Evolutionary conservation across 1,140 invertebrate genomes (phyloP), one percentile per base, ranked within the genome.

Genomic region (Pseudomyrmex concolor): DNA sequence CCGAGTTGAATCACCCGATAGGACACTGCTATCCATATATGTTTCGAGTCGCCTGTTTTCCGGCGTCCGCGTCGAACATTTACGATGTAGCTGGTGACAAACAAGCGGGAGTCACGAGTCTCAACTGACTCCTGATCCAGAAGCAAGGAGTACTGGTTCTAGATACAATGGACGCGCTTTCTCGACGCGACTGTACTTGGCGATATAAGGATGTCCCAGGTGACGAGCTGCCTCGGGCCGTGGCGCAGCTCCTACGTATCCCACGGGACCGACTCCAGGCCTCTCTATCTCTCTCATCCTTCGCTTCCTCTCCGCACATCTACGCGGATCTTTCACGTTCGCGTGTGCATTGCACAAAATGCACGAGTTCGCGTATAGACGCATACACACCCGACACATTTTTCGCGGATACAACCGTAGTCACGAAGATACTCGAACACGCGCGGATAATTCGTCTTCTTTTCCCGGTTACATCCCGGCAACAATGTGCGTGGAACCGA

Each of bases 151-250:
- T 83, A 88, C 88, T 88, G 66, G 77, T 83, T 88, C 72, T 86
- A 84, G 84, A 83, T 88, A 89, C 77, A 87, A 88, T 88, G 84
- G 34, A 34, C 34, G 77, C 82, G 90, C 83, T 91, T 92, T 92
- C 91, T 92, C 89, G 90, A 86, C 85, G 88, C 88, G 92, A 92
- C 91, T 92, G 91, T 93, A 93, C 92, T 91, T 84, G 88, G 88
- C 91, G 92, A 92, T 93, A 93, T 92, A 93, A 93, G 92, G 90
- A 86, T 91, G 92, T 92, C 92, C 92, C 92, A 93, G 91, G 92
- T 93, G 92, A 93, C 92, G 92, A 92, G 92, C 91, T 91, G 92
- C 92, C 92, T 92, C 91, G 90, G 91, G 92, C 92, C 92, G 86
- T 92, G 91, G 86, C 91, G 90, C 90, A 85, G 91, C 90, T 89